A percentile compares a stretch with the other conserved stretches of the same genome.
These are phyloP conservation scores for Volucella inflata DNA, from an alignment of 2,888 invertebrate species.

Conservation along the genomic window DNA sequence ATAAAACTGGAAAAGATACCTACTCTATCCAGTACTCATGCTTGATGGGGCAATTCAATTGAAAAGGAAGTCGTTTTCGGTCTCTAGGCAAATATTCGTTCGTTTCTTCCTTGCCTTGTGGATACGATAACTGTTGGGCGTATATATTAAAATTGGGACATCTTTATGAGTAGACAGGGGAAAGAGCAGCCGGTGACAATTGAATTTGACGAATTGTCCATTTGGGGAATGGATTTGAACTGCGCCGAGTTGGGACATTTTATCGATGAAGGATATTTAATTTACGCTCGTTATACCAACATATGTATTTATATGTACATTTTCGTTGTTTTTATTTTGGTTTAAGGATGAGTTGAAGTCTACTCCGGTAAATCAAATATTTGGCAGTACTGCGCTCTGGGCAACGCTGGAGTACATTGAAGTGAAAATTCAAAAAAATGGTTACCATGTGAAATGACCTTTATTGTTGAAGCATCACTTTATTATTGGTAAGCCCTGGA, in stretches of 20 bases:
- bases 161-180: background rate
- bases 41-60: background rate
- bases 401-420: too few relatives aligned
- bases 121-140: background rate
- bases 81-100: background rate
- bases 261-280: background rate
- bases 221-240: slow-evolving; percentile 1
- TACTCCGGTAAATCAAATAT: too few relatives aligned
- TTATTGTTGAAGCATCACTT: too few relatives aligned
- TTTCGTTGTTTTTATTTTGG: too few relatives aligned
- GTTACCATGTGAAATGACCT: too few relatives aligned
- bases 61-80: slow-evolving; percentile 4
- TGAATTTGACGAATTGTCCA: background rate
- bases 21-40: background rate
- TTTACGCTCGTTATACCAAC: too few relatives aligned
- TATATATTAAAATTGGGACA: background rate
- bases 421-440: too few relatives aligned
- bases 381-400: too few relatives aligned
- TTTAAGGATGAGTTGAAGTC: too few relatives aligned
- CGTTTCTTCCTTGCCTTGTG: background rate
- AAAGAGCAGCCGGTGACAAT: background rate
- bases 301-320: too few relatives aligned
- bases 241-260: background rate
- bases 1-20: slow-evolving; percentile 7
- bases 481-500: too few relatives aligned